Conservation (phyloP, 2,113 vertebrate genomes). For the Malaclemys terrapin region DNA sequence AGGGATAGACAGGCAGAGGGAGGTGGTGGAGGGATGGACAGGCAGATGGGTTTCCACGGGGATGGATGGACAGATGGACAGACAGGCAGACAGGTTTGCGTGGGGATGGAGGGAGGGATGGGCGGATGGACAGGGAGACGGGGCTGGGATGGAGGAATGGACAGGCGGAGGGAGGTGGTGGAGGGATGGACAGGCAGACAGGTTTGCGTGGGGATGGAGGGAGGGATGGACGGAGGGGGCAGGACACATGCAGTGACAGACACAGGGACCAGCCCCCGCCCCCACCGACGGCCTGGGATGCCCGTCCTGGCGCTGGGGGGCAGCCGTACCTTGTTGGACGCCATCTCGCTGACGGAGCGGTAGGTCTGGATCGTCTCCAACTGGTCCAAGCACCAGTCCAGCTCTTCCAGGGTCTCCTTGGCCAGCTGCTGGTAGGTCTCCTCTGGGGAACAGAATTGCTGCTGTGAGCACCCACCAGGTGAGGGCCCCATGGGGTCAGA, state of each 20-base stretch:
- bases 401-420: constrained; percentile 91
- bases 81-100: too few relatives aligned
- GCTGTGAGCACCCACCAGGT: not conserved
- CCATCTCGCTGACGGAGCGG: constrained; percentile 95
- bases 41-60: too few relatives aligned
- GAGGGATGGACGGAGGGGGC: not conserved
- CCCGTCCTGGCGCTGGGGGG: not conserved
- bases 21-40: not conserved
- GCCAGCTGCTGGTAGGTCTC: constrained; percentile 95
- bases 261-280: not conserved
- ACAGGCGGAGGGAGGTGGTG: too few relatives aligned
- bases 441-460: constrained; percentile 74
- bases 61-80: too few relatives aligned
- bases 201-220: not conserved
- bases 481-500: not conserved
- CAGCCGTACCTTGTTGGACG: constrained; percentile 87
- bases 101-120: too few relatives aligned
- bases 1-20: not conserved
- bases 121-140: too few relatives aligned
- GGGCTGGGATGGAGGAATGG: too few relatives aligned
- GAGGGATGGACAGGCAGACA: too few relatives aligned
- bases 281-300: not conserved
- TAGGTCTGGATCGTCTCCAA: constrained; percentile 94
- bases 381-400: constrained; percentile 96
- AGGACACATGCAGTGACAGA: not conserved